Conservation (phyloP, 2,113 vertebrate genomes). For the Pipa parva region DNA sequence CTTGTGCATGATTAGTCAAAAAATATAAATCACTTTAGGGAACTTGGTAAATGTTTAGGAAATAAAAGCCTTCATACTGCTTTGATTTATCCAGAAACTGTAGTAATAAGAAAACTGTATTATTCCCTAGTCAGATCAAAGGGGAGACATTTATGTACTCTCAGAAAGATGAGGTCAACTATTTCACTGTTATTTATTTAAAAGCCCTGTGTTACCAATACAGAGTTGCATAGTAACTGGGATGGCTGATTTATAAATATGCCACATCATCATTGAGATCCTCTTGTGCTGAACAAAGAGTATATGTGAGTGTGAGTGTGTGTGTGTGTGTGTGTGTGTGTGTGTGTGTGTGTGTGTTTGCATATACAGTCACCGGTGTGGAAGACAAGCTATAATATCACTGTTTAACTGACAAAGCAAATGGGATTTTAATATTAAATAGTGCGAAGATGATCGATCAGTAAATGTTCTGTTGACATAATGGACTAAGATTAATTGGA, state of each 20-base stretch:
- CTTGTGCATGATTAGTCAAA: background rate
- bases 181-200: slow-evolving; percentile 10
- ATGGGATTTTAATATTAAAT: background rate
- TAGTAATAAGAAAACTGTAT: background rate
- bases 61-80: background rate
- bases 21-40: background rate
- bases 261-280: slow-evolving; percentile 35
- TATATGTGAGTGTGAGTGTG: too few relatives aligned
- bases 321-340: too few relatives aligned
- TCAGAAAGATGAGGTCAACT: slow-evolving; percentile 19
- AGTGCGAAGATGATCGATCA: too few relatives aligned
- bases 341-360: too few relatives aligned
- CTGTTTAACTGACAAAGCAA: background rate
- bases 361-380: background rate
- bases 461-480: too few relatives aligned
- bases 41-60: background rate
- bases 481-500: too few relatives aligned
- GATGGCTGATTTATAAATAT: slow-evolving; percentile 1
- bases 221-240: background rate
- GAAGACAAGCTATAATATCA: background rate
- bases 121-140: background rate
- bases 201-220: slow-evolving; percentile 7
- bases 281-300: slow-evolving; percentile 9
- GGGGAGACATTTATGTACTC: background rate
- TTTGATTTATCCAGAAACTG: slow-evolving; percentile 6